phyloP scores from a whole-genome alignment of 1,140 invertebrate species.

The Ruditapes philippinarum region DNA sequence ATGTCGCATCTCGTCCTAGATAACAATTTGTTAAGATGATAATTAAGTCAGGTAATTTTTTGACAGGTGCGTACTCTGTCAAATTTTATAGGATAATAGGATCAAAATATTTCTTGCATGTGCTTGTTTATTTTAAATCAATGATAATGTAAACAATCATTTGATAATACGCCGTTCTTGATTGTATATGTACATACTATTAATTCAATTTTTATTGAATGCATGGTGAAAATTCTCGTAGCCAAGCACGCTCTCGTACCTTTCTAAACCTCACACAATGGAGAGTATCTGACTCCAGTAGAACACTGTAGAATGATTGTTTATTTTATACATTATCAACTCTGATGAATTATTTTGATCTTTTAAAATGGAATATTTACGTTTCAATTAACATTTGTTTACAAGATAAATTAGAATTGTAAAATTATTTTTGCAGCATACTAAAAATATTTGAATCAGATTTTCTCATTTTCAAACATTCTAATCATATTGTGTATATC shows the following conservation, averaged over 20 bases:
- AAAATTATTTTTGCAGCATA: too few relatives aligned
- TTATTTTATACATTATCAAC: not conserved
- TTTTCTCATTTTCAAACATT: too few relatives aligned
- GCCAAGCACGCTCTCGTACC: constrained; percentile 15
- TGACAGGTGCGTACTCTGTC: not conserved
- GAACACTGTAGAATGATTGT: constrained; percentile 10
- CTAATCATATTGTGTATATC: too few relatives aligned
- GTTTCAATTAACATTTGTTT: too few relatives aligned
- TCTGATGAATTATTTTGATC: not conserved
- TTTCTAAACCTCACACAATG: constrained; percentile 14
- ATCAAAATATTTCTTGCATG: constrained; percentile 7
- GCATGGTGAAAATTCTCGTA: constrained; percentile 22
- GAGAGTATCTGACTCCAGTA: constrained; percentile 19
- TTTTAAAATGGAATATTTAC: not conserved
- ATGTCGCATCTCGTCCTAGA: not conserved
- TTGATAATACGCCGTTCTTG: too few relatives aligned
- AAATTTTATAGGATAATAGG: not conserved
- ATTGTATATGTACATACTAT: too few relatives aligned
- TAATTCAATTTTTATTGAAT: too few relatives aligned
- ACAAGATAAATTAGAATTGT: too few relatives aligned
- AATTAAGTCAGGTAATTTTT: constrained; percentile 1
- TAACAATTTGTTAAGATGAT: not conserved
- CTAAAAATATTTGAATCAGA: too few relatives aligned
- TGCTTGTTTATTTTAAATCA: not conserved
- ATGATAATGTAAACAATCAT: not conserved